A percentile compares a stretch with the other conserved stretches of the same genome.
Conservation (phyloP, 2,797 vertebrate genomes). For the Halcyon chelicuti region DNA sequence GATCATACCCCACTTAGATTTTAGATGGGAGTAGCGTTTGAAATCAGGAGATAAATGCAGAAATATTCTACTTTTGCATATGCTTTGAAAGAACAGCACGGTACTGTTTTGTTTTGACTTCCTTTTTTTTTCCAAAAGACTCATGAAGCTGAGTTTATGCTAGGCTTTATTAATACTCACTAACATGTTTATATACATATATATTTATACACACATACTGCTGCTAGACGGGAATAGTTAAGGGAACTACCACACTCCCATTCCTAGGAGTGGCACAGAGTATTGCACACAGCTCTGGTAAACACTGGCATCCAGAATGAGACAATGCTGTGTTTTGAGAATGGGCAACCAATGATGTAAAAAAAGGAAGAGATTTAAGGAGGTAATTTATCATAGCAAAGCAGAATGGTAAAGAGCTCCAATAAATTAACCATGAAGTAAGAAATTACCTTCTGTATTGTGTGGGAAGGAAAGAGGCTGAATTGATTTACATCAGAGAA, state of each 20-base stretch:
- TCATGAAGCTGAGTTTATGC: background rate
- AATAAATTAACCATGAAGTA: background rate
- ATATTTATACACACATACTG: background rate
- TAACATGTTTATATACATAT: background rate
- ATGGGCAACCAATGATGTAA: background rate
- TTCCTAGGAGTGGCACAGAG: background rate
- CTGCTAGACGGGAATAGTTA: background rate
- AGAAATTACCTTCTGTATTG: background rate
- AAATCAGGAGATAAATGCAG: background rate
- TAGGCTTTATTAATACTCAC: background rate
- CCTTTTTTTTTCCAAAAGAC: background rate
- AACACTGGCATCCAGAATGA: background rate
- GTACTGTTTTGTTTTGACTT: background rate
- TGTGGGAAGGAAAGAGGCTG: background rate
- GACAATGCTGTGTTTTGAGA: background rate
- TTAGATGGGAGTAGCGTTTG: background rate
- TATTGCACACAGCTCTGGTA: background rate
- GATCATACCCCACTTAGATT: background rate
- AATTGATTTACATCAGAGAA: background rate
- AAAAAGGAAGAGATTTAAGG: background rate
- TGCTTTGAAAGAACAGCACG: background rate
- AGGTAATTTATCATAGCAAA: background rate
- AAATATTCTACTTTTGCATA: background rate
- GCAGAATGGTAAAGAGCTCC: background rate
- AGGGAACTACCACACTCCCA: background rate